phyloP scores from a whole-genome alignment of 2,113 vertebrate species.

The Pluvialis apricaria region DNA sequence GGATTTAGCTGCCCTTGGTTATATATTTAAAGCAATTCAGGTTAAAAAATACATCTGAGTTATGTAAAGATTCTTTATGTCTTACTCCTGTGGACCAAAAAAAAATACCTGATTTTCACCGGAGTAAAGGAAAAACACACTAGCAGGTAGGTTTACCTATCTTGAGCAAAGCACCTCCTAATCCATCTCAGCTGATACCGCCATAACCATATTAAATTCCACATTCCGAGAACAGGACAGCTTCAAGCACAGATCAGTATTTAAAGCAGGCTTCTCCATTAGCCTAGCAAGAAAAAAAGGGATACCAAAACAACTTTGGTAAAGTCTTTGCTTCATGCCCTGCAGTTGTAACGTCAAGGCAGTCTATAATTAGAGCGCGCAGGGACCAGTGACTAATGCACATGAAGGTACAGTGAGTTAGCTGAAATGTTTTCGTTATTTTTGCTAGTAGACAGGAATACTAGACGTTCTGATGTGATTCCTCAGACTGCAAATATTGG shows the following conservation, averaged over 20 bases:
- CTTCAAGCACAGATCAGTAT: neutral
- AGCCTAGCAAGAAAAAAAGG: neutral
- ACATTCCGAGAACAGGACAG: neutral
- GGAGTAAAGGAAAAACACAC: neutral
- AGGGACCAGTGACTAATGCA: neutral
- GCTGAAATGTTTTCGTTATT: conserved; percentile 9
- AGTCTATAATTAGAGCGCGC: neutral
- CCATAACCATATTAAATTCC: neutral
- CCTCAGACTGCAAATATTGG: conserved; percentile 10
- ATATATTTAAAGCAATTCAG: neutral
- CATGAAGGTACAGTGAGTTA: neutral
- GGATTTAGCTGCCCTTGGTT: neutral
- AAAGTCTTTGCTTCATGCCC: neutral
- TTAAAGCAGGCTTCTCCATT: neutral
- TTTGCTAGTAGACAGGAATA: neutral
- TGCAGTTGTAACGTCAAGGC: neutral
- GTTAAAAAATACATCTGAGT: neutral
- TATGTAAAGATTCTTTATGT: neutral
- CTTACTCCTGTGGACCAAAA: neutral
- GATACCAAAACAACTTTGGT: neutral
- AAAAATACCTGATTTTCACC: neutral
- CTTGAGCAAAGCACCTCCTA: neutral
- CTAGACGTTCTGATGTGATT: neutral
- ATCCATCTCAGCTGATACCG: neutral
- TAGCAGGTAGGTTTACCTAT: neutral